A percentile compares a stretch with the other conserved stretches of the same genome.
Evolutionary conservation across 2,888 invertebrate genomes (phyloP).

Genomic region (Mythimna impura): DNA sequence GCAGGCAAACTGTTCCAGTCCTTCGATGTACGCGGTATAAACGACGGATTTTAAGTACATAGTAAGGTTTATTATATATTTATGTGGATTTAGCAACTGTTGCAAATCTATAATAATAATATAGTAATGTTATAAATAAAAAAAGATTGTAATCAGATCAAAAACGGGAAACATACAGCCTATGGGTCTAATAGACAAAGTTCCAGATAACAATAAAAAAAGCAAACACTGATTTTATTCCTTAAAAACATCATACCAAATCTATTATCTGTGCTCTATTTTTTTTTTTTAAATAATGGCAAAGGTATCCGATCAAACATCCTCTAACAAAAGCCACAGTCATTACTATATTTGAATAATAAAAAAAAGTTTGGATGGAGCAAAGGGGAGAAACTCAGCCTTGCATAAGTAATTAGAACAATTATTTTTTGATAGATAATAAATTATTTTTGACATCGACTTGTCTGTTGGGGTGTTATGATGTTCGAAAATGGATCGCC

Average conservation of each 20-base stretch:
- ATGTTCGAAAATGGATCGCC: slow-evolving; percentile 42
- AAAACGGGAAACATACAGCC: background rate
- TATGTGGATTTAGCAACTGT: no score
- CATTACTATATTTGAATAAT: slow-evolving; percentile 88
- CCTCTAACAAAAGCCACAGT: slow-evolving; percentile 79
- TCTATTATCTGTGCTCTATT: slow-evolving; percentile 52
- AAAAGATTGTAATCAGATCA: no score
- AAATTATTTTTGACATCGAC: slow-evolving; percentile 82
- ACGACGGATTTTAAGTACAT: no score
- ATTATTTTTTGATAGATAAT: slow-evolving; percentile 89
- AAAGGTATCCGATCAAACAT: slow-evolving; percentile 70
- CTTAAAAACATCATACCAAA: slow-evolving; percentile 23
- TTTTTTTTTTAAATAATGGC: slow-evolving; percentile 56
- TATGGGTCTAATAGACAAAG: background rate
- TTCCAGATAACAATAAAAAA: slow-evolving; percentile 31
- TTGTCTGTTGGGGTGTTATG: slow-evolving; percentile 54
- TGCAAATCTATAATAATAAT: no score
- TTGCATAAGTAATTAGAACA: slow-evolving; percentile 89
- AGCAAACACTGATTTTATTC: slow-evolving; percentile 32
- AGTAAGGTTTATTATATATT: no score
- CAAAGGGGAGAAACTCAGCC: slow-evolving; percentile 80
- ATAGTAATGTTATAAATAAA: no score
- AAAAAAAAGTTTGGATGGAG: slow-evolving; percentile 69
- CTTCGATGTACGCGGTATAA: no score
- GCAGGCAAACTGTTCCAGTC: no score